Base-by-base conservation (phyloP, 2,797 vertebrate species). In the Chaunax sp. region DNA sequence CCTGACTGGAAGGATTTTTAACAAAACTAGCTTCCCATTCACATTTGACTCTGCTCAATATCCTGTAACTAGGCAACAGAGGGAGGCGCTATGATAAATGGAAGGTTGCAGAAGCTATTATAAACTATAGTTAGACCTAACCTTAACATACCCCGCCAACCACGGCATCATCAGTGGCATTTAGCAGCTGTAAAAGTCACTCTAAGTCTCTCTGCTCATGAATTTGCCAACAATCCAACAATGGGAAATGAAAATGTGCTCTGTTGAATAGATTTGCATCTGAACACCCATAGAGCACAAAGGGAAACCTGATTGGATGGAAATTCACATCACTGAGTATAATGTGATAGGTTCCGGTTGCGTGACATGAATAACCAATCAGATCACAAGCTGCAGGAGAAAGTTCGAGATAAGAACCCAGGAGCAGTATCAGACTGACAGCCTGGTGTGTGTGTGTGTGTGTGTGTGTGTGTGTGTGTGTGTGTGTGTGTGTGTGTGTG, bases 361-460 rank as follows among this genome's bases (percentile, higher is more conserved):
- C 72, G 82, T 90, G 91, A 89, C 82, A 84, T 89, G 90, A 92
- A 92, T 91, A 92, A 88, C 90, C 91, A 90, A 90, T 91, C 88
- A 59, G 86, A 90, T 86, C 78, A 52, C 73, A 72, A 68, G 85
- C 85, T 85, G 88, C 77, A 77, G 77, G 67, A 57, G 74, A 75
- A 77, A 72, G 81, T 81, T 74, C 5, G 2, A 81, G 90, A 92
- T 91, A 90, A 90, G 84, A 77, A 81, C 63, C 77, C 50, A 58
- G 65, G 78, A 83, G 78, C 72, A 38, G 64, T 11, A 57, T 9
- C 51, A 30, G 62, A 71, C 46, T 75, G 84, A 85, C 70, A 81
- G 77, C 57, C 72, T 60, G 2, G 12, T 9, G 62, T 56, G 30
- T 33, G 64, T 26, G 54, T 52, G 61, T 20, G 58, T 49, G 51